A percentile compares a stretch with the other conserved stretches of the same genome.
These are phyloP conservation scores for Artibeus lituratus DNA, from an alignment of 2,797 vertebrate species.

Conservation along the genomic window DNA sequence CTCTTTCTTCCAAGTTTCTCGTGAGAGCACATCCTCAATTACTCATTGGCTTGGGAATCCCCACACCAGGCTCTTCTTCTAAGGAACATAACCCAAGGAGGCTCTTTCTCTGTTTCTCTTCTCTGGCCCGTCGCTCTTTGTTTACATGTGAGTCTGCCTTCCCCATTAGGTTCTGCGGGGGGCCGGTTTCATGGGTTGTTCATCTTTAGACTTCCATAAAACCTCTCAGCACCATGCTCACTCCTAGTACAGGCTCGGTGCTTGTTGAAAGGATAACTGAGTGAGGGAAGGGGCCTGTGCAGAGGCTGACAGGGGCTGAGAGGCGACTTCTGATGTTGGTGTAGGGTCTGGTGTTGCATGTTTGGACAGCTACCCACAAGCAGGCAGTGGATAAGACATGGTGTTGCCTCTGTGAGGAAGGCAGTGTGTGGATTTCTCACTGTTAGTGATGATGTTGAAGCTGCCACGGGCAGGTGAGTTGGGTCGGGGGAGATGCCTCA, in stretches of 20 bases:
- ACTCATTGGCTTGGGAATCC: neutral
- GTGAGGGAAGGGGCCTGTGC: neutral
- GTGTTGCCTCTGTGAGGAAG: neutral
- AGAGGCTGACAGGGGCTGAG: neutral
- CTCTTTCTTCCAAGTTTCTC: neutral
- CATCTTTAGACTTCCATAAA: neutral
- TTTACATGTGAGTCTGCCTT: neutral
- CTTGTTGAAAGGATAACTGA: neutral
- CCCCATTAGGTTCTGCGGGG: neutral
- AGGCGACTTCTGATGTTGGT: neutral
- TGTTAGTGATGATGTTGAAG: neutral
- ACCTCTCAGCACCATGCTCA: neutral
- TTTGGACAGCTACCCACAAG: neutral
- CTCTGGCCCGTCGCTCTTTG: neutral
- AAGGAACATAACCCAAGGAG: rapidly evolving
- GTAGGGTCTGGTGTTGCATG: neutral
- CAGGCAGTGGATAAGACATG: neutral
- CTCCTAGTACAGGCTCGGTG: no score
- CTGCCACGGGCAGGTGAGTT: neutral
- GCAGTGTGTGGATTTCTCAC: neutral
- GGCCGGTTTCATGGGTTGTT: neutral
- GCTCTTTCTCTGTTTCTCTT: neutral
- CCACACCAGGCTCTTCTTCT: neutral
- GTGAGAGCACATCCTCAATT: neutral
- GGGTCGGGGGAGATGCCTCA: neutral